phyloP scores from a whole-genome alignment of 2,113 vertebrate genomes.

The Trematocara zebra region DNA sequence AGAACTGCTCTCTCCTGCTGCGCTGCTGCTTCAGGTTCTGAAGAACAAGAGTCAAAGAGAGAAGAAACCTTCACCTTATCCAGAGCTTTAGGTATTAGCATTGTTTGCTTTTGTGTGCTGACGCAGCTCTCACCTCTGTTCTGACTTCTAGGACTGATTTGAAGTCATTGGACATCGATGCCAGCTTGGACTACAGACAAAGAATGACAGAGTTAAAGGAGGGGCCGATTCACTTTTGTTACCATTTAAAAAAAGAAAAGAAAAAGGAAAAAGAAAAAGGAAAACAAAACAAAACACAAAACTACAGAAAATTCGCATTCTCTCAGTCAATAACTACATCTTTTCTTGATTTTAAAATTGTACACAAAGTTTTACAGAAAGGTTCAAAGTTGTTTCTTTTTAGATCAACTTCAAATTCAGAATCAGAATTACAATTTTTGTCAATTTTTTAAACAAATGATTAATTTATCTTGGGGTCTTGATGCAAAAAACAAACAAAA shows the following conservation, averaged over 20 bases:
- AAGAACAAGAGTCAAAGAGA: neutral
- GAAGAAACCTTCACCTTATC: neutral
- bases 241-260: neutral
- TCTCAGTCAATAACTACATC: neutral
- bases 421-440: neutral
- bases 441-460: neutral
- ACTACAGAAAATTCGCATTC: neutral
- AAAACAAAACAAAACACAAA: neutral
- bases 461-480: neutral
- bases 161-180: slow-evolving; percentile 93
- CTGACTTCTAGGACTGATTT: slow-evolving; percentile 91
- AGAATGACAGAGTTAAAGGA: neutral
- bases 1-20: slow-evolving; percentile 88
- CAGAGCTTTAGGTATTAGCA: neutral
- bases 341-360: neutral
- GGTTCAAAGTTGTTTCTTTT: neutral
- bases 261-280: neutral
- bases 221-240: neutral
- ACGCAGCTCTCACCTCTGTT: slow-evolving; percentile 79
- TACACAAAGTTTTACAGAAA: neutral
- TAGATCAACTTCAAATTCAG: neutral
- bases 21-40: slow-evolving; percentile 92
- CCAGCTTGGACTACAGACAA: slow-evolving; percentile 81
- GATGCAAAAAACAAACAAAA: neutral
- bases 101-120: neutral